A percentile compares a stretch with the other conserved stretches of the same genome.
These are phyloP conservation scores for Drosophila tripunctata DNA, from an alignment of 2,888 invertebrate genomes.

Conservation along the genomic window DNA sequence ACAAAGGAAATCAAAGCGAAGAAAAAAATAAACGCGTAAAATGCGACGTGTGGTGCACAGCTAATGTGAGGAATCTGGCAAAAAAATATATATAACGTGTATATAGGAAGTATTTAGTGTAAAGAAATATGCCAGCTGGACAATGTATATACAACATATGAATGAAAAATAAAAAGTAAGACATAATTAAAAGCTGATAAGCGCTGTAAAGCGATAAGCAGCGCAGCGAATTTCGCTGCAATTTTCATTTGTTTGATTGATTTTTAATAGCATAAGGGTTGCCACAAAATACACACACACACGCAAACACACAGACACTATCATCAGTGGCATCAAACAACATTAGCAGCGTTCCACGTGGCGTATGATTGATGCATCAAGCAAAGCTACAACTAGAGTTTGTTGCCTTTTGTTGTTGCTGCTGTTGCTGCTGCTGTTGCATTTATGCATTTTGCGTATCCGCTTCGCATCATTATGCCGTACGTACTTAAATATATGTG, in stretches of 20 bases:
- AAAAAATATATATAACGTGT: constrained; percentile 15
- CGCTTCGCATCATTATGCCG: constrained; percentile 71
- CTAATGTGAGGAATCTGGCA: constrained; percentile 40
- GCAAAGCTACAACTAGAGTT: constrained; percentile 28
- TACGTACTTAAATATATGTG: constrained; percentile 76
- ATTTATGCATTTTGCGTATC: constrained; percentile 77
- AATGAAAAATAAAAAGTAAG: constrained; percentile 18
- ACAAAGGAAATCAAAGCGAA: constrained; percentile 24
- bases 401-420: constrained; percentile 6
- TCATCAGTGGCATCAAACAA: constrained; percentile 41
- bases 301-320: constrained; percentile 16
- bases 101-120: constrained; percentile 67
- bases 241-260: constrained; percentile 76
- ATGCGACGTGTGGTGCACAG: constrained; percentile 50
- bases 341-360: constrained; percentile 59
- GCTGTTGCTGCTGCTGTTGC: constrained; percentile 46
- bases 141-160: background rate
- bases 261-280: constrained; percentile 76
- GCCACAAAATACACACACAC: constrained; percentile 15
- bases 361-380: constrained; percentile 75
- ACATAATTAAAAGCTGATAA: constrained; percentile 72
- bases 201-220: constrained; percentile 47
- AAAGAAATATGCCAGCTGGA: constrained; percentile 28
- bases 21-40: constrained; percentile 3
- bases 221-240: constrained; percentile 31